Conservation (phyloP, 1,140 invertebrate genomes). For the Andricus grossulariae region DNA sequence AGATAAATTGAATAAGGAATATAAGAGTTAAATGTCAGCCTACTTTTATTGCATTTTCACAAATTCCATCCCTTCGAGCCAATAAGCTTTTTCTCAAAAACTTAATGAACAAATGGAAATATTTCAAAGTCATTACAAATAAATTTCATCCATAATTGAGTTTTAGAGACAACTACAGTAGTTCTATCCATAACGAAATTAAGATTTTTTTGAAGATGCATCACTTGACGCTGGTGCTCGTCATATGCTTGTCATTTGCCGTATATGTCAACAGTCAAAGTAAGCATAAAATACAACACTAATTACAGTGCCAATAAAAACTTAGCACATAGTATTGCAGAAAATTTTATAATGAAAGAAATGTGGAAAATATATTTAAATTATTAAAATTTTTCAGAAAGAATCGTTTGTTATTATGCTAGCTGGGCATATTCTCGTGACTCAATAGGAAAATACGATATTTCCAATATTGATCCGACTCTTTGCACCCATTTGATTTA, state of each 20-base stretch:
- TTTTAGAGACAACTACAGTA: no score
- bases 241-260: neutral
- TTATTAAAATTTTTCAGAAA: conserved; percentile 32
- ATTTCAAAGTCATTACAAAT: no score
- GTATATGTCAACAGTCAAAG: neutral
- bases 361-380: neutral
- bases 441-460: conserved; percentile 79
- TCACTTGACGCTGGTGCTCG: neutral
- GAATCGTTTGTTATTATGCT: conserved; percentile 81
- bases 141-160: no score
- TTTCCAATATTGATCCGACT: conserved; percentile 79
- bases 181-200: neutral
- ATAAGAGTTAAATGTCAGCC: no score
- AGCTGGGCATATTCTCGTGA: conserved; percentile 84
- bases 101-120: no score
- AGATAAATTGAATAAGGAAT: no score
- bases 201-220: neutral
- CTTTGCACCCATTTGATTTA: conserved; percentile 87
- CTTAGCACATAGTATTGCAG: neutral
- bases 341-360: neutral
- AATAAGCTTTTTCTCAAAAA: no score
- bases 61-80: no score
- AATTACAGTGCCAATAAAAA: neutral
- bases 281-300: neutral
- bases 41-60: no score